phyloP scores from a whole-genome alignment of 2,113 vertebrate species.

The Serinus canaria region DNA sequence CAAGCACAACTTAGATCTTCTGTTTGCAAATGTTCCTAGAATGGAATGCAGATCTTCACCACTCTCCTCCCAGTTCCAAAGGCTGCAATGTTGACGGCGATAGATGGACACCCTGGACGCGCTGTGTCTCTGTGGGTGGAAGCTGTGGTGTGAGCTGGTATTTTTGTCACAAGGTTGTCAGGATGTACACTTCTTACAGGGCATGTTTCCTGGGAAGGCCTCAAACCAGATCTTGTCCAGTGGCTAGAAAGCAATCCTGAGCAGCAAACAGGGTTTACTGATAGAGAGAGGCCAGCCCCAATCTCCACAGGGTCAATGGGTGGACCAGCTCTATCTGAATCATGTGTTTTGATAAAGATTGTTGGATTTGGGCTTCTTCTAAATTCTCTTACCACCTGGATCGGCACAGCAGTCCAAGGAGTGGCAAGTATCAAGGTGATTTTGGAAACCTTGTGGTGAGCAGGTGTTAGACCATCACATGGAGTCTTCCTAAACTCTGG shows the following conservation, averaged over 20 bases:
- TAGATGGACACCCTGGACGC: not conserved
- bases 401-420: constrained; percentile 66
- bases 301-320: constrained; percentile 10
- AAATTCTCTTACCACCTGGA: constrained; percentile 67
- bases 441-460: constrained; percentile 67
- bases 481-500: constrained; percentile 31
- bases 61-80: constrained; percentile 63
- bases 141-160: not conserved
- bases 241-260: constrained; percentile 35
- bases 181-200: not conserved
- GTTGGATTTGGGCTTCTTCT: constrained; percentile 42
- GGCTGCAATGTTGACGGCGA: constrained; percentile 62
- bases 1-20: not conserved
- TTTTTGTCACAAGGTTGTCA: constrained; percentile 15
- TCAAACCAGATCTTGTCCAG: constrained; percentile 7
- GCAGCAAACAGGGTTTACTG: constrained; percentile 57
- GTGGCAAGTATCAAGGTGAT: constrained; percentile 68
- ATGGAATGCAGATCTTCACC: constrained; percentile 73
- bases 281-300: constrained; percentile 40
- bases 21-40: constrained; percentile 21
- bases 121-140: not conserved
- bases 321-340: not conserved
- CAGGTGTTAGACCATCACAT: constrained; percentile 25
- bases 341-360: constrained; percentile 27
- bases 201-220: not conserved